Conservation (phyloP, 1,140 invertebrate genomes). For the Asbolus verrucosus region DNA sequence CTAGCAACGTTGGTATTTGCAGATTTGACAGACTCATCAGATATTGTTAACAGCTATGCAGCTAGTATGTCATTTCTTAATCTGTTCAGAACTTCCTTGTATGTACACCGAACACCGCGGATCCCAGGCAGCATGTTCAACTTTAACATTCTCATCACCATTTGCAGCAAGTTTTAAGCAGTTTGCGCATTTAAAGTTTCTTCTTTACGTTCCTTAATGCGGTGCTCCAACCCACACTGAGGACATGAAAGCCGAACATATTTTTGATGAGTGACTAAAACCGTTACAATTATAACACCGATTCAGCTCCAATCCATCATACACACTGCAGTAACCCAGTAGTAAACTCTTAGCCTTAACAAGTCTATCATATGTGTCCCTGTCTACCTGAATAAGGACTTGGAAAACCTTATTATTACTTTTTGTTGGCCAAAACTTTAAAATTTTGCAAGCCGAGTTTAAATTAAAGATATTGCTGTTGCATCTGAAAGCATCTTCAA, state of each 20-base stretch:
- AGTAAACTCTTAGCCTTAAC: background rate
- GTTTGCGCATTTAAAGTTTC: background rate
- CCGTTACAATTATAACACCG: background rate
- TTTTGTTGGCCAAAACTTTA: too few species aligned
- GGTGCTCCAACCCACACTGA: background rate
- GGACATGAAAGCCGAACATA: background rate
- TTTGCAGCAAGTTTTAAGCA: background rate
- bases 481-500: background rate
- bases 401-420: background rate
- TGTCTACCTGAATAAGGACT: background rate
- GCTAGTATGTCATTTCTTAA: too few species aligned
- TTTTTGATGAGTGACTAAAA: background rate
- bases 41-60: too few species aligned
- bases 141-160: too few species aligned
- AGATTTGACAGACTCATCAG: too few species aligned
- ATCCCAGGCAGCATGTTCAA: too few species aligned
- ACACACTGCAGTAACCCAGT: background rate
- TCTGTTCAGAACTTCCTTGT: too few species aligned
- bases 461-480: background rate
- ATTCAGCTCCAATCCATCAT: background rate
- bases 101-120: too few species aligned
- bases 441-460: too few species aligned
- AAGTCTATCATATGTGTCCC: background rate
- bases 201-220: background rate
- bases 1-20: too few species aligned